These are phyloP conservation scores for Fistularia tabacaria DNA, from an alignment of 2,797 vertebrate species.

Conservation along the genomic window DNA sequence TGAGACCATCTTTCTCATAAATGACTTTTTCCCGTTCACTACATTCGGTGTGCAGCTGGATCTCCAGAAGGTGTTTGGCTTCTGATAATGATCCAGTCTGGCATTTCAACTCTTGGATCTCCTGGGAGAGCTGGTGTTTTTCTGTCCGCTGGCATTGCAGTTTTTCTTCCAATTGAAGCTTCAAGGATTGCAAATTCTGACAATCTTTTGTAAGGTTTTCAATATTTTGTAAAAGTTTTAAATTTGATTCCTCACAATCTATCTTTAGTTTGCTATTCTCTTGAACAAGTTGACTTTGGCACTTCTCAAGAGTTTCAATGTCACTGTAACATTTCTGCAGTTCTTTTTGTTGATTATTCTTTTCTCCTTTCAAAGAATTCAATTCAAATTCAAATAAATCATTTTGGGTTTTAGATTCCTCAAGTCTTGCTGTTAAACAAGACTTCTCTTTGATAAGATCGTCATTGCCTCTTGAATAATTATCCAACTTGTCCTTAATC, in stretches of 20 bases:
- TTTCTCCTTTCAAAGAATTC: constrained; percentile 56
- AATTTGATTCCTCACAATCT: constrained; percentile 56
- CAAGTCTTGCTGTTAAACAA: constrained; percentile 67
- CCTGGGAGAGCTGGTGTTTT: constrained; percentile 50
- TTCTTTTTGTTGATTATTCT: constrained; percentile 64
- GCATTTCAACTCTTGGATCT: constrained; percentile 60
- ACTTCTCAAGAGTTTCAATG: constrained; percentile 67
- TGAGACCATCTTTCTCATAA: constrained; percentile 64
- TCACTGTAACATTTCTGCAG: constrained; percentile 68
- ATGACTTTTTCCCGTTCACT: constrained; percentile 64
- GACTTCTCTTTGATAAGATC: constrained; percentile 68
- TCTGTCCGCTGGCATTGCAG: constrained; percentile 66
- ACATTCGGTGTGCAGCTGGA: constrained; percentile 57
- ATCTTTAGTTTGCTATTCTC: constrained; percentile 66
- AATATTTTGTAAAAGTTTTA: constrained; percentile 65
- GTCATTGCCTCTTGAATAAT: constrained; percentile 62
- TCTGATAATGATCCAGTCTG: constrained; percentile 66
- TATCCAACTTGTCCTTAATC: constrained; percentile 72
- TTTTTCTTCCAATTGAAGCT: constrained; percentile 55
- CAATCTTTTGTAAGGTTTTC: constrained; percentile 68
- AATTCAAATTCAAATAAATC: constrained; percentile 63
- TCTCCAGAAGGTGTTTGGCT: constrained; percentile 70
- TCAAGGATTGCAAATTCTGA: constrained; percentile 56
- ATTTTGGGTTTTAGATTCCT: constrained; percentile 68
- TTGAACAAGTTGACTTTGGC: constrained; percentile 66